These are phyloP conservation scores for Phaethornis superciliosus DNA, from an alignment of 2,113 vertebrate genomes.

Conservation along the genomic window DNA sequence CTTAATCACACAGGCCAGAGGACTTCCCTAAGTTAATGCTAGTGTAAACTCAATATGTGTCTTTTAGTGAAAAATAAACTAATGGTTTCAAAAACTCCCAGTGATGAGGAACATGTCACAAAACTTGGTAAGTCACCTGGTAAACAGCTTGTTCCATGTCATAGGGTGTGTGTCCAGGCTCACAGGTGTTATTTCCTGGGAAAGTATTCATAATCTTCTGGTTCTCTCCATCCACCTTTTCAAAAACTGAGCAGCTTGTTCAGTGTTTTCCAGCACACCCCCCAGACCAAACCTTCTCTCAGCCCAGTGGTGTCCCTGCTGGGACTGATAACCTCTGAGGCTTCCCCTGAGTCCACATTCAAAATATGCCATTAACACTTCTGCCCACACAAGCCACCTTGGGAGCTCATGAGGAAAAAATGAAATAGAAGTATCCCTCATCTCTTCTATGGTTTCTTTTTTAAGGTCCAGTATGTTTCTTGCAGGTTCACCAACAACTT, in stretches of 20 bases:
- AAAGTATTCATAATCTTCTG: neutral
- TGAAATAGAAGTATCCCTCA: neutral
- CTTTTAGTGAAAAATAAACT: neutral
- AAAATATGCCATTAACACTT: neutral
- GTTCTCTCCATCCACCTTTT: neutral
- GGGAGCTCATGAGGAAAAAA: neutral
- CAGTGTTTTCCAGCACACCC: neutral
- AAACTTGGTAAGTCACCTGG: neutral
- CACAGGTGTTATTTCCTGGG: neutral
- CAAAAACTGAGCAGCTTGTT: neutral
- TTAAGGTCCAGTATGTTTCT: neutral
- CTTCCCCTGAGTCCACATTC: neutral
- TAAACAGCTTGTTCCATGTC: neutral
- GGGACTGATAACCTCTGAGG: neutral
- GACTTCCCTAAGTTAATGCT: neutral
- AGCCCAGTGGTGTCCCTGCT: fast-evolving
- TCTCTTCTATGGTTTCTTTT: neutral
- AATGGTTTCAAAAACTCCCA: neutral
- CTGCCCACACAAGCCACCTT: neutral
- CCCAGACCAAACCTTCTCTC: neutral
- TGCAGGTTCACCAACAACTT: fast-evolving
- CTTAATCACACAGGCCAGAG: neutral
- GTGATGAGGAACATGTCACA: neutral
- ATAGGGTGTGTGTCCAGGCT: neutral
- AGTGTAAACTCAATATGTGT: neutral